phyloP scores from a whole-genome alignment of 2,888 invertebrate species.

The Candidula unifasciata region DNA sequence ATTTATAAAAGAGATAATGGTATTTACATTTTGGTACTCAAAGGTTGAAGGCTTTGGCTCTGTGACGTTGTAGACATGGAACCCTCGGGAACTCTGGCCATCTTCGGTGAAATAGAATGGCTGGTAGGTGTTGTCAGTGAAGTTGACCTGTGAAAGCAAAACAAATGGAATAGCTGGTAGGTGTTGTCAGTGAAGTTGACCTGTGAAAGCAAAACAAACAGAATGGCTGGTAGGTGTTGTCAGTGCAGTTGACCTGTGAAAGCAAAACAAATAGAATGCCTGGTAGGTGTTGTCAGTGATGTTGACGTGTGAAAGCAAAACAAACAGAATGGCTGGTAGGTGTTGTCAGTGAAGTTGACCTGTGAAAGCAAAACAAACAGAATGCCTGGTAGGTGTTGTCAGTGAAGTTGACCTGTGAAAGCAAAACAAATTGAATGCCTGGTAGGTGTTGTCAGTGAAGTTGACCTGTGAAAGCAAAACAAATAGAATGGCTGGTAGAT shows the following conservation, averaged over 20 bases:
- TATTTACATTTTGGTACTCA: conserved; percentile 55
- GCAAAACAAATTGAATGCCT: too few relatives aligned
- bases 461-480: conserved; percentile 51
- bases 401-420: too few relatives aligned
- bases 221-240: too few relatives aligned
- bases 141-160: conserved; percentile 56
- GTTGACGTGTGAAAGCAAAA: too few relatives aligned
- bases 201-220: conserved; percentile 17
- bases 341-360: too few relatives aligned
- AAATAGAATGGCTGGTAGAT: too few relatives aligned
- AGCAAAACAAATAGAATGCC: too few relatives aligned
- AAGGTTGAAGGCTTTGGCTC: background rate
- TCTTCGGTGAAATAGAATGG: conserved; percentile 68
- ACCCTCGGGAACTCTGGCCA: conserved; percentile 74
- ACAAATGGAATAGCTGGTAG: conserved; percentile 64
- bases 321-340: too few relatives aligned
- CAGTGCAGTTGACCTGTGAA: too few relatives aligned
- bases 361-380: too few relatives aligned
- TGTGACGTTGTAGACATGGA: conserved; percentile 70
- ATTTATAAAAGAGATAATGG: background rate
- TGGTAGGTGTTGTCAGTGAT: too few relatives aligned
- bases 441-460: conserved; percentile 70
- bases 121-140: conserved; percentile 70
- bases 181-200: conserved; percentile 70
- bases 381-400: too few relatives aligned